phyloP scores from a whole-genome alignment of 2,888 invertebrate species.

The Ptychoptera contaminata region DNA sequence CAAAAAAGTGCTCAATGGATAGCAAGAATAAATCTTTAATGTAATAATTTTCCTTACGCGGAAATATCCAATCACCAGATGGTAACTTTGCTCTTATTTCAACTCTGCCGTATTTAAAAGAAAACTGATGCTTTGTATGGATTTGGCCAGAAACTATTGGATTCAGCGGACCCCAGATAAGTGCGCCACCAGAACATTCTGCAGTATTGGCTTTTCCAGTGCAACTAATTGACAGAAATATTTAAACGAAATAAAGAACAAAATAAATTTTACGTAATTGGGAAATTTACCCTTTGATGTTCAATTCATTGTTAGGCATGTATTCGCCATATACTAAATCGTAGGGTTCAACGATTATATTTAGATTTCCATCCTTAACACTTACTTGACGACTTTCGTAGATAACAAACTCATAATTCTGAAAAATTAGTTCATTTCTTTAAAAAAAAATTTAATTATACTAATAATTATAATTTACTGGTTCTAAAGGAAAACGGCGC shows the following conservation, averaged over 20 bases:
- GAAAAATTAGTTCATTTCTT: too few relatives aligned
- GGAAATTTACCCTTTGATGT: too few relatives aligned
- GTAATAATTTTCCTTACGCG: constrained; percentile 36
- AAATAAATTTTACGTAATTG: neutral
- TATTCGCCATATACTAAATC: too few relatives aligned
- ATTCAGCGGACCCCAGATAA: constrained; percentile 41
- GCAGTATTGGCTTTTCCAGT: constrained; percentile 32
- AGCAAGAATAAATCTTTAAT: constrained; percentile 20
- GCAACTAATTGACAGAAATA: constrained; percentile 26
- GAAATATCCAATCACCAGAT: constrained; percentile 61
- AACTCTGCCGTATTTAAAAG: constrained; percentile 52
- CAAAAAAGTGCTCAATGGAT: neutral
- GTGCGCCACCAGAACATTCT: constrained; percentile 20
- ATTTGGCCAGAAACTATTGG: constrained; percentile 49
- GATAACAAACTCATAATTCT: neutral
- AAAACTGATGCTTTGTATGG: constrained; percentile 42
- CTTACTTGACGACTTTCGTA: neutral
- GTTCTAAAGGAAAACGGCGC: constrained; percentile 36
- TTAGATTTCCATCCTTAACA: neutral
- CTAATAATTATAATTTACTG: constrained; percentile 10
- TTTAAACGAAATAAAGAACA: neutral
- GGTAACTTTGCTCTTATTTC: constrained; percentile 56
- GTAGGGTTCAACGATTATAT: neutral
- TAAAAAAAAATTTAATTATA: neutral
- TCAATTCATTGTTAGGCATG: too few relatives aligned